Base-by-base conservation (phyloP, 2,888 invertebrate species). In the Ochropleura plecta region DNA sequence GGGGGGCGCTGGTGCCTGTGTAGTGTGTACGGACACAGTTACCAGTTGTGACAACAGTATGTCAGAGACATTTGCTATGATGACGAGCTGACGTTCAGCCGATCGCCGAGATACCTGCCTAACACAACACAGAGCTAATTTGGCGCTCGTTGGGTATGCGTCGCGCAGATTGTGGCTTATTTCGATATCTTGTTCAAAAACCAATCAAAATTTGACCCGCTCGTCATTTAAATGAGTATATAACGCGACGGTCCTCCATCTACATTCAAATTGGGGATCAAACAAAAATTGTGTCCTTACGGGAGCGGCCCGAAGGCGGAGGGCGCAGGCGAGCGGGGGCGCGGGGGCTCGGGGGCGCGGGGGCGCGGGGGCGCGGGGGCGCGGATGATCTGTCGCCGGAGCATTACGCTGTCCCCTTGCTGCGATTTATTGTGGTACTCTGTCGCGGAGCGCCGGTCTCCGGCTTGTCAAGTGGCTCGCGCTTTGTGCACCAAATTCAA, bases 221-320 rank as follows among this genome's bases (percentile, higher is more conserved):
- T 86, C 74, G 85, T 84, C 83, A 87, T 93, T 92, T 89, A 88
- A 90, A 93, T 91, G 89, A 90, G 89, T 90, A 91, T 90, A 91
- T 92, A 88, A 91, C 88, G 83, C 87, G 62, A 68, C 83, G 87
- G 81, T 81, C 86, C 86, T 88, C 87, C 85, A 91, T 92, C 90
- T 91, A 88, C 90, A 93, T 92, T 91, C 88, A 91, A 92, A 93
- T 92, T 91, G 88, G 82, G 91, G 91, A 91, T 93, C 92, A 92
- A 92, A 92, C 90, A 90, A 91, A 92, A 91, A 91, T 90, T 86
- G 86, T 78, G 86, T 79, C 81, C 82, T 86, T 84, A 83, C 70
- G 81, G 69, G 60, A 71, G 53, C 46, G 64, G 63, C 55, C 63
- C 57, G 49, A 14, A 63, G 9, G 57, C 49, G 49, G 65, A 40